Evolutionary conservation across 2,797 vertebrate species (phyloP).

Genomic region (Fistularia commersonii): DNA sequence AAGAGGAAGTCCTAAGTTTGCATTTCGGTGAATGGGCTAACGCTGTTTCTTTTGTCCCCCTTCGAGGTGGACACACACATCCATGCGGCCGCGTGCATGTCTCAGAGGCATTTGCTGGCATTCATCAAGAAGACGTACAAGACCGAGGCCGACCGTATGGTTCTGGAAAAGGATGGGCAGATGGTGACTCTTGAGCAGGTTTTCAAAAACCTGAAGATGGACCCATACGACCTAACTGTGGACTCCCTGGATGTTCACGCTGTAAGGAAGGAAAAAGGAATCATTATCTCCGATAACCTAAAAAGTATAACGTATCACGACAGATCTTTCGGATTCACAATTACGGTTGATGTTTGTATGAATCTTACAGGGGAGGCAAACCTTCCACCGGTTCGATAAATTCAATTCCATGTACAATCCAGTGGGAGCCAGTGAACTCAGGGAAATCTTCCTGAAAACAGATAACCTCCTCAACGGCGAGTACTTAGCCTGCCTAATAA

Average conservation of each 20-base stretch:
- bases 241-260: conserved; percentile 97
- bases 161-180: conserved; percentile 81
- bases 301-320: neutral
- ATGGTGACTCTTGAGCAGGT: conserved; percentile 87
- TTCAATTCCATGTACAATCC: conserved; percentile 99
- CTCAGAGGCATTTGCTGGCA: conserved; percentile 91
- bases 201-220: conserved; percentile 87
- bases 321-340: neutral
- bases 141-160: conserved; percentile 81
- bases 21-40: neutral
- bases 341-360: neutral
- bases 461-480: conserved; percentile 92
- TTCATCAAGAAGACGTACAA: conserved; percentile 93
- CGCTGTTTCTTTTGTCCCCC: conserved; percentile 4
- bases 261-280: conserved; percentile 70
- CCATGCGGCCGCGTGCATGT: conserved; percentile 97
- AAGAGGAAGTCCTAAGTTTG: neutral
- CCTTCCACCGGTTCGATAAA: conserved; percentile 97
- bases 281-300: neutral
- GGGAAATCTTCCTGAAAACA: conserved; percentile 94
- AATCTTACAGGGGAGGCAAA: conserved; percentile 85
- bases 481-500: conserved; percentile 95
- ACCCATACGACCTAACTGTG: conserved; percentile 96
- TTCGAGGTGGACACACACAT: conserved; percentile 94
- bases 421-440: conserved; percentile 92